Evolutionary conservation across 2,113 vertebrate species (phyloP).

Genomic region (Scomber colias): DNA sequence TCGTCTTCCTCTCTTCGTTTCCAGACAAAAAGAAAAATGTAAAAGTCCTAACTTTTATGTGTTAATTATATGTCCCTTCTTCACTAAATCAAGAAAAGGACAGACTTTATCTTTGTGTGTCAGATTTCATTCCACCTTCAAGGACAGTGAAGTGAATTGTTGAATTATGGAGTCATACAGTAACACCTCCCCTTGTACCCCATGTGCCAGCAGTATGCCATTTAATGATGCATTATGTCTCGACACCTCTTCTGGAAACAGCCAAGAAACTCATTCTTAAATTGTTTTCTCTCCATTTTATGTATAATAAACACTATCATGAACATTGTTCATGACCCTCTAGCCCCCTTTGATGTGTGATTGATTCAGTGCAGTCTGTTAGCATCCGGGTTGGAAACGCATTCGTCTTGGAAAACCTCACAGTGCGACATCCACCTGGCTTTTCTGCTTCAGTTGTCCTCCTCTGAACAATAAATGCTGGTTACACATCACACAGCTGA

Average conservation of each 20-base stretch:
- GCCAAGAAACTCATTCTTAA: background rate
- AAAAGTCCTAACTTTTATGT: background rate
- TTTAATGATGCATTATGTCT: slow-evolving; percentile 7
- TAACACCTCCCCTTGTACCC: background rate
- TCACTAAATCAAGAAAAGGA: background rate
- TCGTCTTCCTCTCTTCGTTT: background rate
- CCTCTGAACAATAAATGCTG: background rate
- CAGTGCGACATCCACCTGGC: slow-evolving; percentile 3
- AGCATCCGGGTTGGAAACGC: background rate
- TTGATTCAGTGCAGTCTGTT: slow-evolving; percentile 13
- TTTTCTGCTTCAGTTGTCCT: slow-evolving; percentile 29
- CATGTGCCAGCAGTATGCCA: background rate
- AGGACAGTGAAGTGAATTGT: background rate
- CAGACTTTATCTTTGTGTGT: background rate
- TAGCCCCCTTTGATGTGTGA: background rate
- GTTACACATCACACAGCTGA: slow-evolving; percentile 38
- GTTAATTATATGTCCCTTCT: background rate
- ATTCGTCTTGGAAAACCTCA: background rate
- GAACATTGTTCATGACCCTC: slow-evolving; percentile 4
- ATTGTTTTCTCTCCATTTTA: background rate
- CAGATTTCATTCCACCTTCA: slow-evolving; percentile 11
- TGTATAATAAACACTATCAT: too few species aligned
- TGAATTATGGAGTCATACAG: background rate
- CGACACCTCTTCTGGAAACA: background rate
- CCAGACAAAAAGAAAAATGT: background rate